These are phyloP conservation scores for Cyphomyrus plagiostoma DNA, from an alignment of 2,113 vertebrate species.

Conservation along the genomic window DNA sequence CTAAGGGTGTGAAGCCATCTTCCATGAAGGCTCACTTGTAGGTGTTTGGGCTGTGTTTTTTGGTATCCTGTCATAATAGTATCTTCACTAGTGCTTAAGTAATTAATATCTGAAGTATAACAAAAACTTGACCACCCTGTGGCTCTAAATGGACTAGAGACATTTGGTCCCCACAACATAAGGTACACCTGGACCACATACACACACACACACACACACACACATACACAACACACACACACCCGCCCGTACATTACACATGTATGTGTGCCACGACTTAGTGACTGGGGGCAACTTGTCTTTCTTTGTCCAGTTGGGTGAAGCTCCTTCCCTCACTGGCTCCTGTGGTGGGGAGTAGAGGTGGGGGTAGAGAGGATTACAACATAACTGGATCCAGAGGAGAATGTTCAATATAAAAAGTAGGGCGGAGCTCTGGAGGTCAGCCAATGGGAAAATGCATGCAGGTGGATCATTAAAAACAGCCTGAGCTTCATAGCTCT, in stretches of 20 bases:
- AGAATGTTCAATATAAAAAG: neutral
- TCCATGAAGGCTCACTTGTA: neutral
- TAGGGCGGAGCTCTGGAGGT: neutral
- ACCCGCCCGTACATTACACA: conserved; percentile 61
- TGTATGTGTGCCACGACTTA: conserved; percentile 73
- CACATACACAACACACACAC: neutral
- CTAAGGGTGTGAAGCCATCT: neutral
- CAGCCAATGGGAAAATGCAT: neutral
- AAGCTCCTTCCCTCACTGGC: conserved; percentile 62
- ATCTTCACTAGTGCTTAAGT: neutral
- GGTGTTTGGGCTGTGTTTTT: neutral
- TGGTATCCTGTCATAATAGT: neutral
- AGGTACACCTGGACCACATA: neutral
- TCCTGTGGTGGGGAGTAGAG: conserved; percentile 47
- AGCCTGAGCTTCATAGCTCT: neutral
- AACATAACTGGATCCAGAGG: neutral
- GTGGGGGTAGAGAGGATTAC: neutral
- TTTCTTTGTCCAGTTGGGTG: conserved; percentile 72
- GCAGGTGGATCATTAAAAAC: neutral
- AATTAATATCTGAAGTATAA: neutral
- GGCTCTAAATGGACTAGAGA: neutral
- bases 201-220: neutral
- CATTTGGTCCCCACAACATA: too few species aligned
- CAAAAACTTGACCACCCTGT: neutral
- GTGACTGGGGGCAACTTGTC: conserved; percentile 69